phyloP scores from a whole-genome alignment of 2,797 vertebrate species.

The Semotilus atromaculatus region DNA sequence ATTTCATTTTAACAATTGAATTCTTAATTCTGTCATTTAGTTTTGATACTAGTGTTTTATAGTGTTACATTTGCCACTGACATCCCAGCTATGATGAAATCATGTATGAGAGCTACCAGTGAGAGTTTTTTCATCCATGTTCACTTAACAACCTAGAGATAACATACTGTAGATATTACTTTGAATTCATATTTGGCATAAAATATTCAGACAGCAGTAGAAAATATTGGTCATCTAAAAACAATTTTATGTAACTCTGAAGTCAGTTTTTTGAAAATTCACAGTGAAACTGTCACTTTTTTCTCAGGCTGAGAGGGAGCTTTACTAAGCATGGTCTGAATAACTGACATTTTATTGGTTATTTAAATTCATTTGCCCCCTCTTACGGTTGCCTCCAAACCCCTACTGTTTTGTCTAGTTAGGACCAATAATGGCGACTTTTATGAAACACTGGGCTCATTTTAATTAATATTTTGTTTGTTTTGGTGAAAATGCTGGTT shows the following conservation, averaged over 20 bases:
- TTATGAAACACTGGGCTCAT: background rate
- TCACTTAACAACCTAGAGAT: constrained; percentile 1
- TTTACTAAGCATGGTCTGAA: background rate
- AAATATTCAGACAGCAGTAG: background rate
- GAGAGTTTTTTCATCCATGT: constrained; percentile 8
- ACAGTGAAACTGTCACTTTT: background rate
- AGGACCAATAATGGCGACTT: background rate
- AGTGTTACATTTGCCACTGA: constrained; percentile 11
- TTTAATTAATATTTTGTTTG: background rate
- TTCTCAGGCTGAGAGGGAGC: background rate
- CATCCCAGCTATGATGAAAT: constrained; percentile 16
- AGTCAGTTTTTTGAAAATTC: background rate
- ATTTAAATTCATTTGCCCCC: background rate
- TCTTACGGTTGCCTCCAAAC: background rate
- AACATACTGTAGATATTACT: background rate
- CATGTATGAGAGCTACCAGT: background rate
- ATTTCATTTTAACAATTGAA: background rate
- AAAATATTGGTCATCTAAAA: background rate
- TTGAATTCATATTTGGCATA: background rate
- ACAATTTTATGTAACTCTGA: background rate
- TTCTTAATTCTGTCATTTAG: background rate
- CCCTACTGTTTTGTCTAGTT: background rate
- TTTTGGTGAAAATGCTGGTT: background rate
- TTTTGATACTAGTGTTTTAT: background rate
- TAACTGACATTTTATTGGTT: background rate